Percentiles rank a stretch among this genome's conserved stretches.
phyloP scores from a whole-genome alignment of 2,888 invertebrate species.

The Lordiphosa andalusiaca region DNA sequence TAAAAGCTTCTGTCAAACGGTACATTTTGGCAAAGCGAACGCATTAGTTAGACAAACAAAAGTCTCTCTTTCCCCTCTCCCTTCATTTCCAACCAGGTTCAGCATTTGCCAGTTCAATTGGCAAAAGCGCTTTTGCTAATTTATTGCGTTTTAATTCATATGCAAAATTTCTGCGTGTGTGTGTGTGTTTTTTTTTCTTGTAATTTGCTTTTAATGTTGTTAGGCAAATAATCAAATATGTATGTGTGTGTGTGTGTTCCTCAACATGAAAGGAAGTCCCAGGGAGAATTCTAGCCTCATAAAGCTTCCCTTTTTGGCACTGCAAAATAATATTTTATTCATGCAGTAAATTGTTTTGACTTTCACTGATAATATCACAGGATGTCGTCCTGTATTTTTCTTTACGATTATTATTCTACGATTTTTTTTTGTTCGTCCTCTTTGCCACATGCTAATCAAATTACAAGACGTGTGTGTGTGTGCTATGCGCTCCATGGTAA shows the following conservation, averaged over 20 bases:
- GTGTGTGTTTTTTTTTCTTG: slow-evolving; percentile 21
- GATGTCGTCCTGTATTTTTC: slow-evolving; percentile 48
- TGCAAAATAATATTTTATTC: slow-evolving; percentile 78
- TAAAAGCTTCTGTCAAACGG: slow-evolving; percentile 53
- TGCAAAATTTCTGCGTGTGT: slow-evolving; percentile 48
- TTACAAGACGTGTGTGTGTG: slow-evolving; percentile 56
- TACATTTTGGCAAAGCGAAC: slow-evolving; percentile 23
- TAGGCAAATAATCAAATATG: slow-evolving; percentile 69
- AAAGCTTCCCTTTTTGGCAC: slow-evolving; percentile 2
- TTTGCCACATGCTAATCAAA: slow-evolving; percentile 72
- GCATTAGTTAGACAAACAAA: slow-evolving; percentile 65
- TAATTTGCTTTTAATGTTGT: slow-evolving; percentile 53
- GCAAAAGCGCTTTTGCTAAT: slow-evolving; percentile 51
- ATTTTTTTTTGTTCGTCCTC: slow-evolving; percentile 17
- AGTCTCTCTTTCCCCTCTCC: slow-evolving; percentile 2
- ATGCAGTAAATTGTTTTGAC: slow-evolving; percentile 80
- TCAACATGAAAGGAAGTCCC: slow-evolving; percentile 40
- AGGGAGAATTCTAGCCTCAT: slow-evolving; percentile 7
- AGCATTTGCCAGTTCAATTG: slow-evolving; percentile 36
- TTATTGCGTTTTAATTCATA: slow-evolving; percentile 76
- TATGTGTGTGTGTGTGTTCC: slow-evolving; percentile 1
- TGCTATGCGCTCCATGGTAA: slow-evolving; percentile 26
- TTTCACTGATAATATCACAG: slow-evolving; percentile 61
- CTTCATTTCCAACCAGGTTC: neutral
- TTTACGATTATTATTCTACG: slow-evolving; percentile 65